Evolutionary conservation across 2,888 invertebrate species (phyloP), one percentile per base, ranked within the genome.

Genomic region (Ceriagrion tenellum): DNA sequence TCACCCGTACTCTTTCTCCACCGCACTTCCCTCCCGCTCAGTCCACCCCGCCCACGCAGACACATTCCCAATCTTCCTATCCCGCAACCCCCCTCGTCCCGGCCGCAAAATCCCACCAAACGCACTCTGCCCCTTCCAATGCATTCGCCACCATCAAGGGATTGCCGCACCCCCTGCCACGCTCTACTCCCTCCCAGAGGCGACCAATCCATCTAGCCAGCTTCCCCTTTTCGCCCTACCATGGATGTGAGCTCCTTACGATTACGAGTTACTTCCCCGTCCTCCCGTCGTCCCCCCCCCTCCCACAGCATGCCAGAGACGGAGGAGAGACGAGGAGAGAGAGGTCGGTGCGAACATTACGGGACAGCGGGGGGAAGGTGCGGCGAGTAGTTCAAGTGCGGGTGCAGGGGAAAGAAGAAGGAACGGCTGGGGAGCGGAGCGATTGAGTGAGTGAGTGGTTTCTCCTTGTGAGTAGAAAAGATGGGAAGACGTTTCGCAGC

Each of bases 61-160:
- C 81, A 26, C 69, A 18, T 59, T 26, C 69, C 0, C 69, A 20
- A 69, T 18, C 81, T 35, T 35, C 35, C 81, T 3, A 35, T 35
- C 35, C 81, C 35, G 16, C 81, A 35, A 18, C 13, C 59, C 8
- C 81, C 81, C 40, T 26, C 35, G 35, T 26, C 23, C 59, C 63
- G 59, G 91, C 63, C 91, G 63, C 91, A 91, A 91, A 91, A 91
- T 91, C 91, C 91, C 63, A 63, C 91, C 63, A 59, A 91, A 63
- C 40, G 63, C 91, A 35, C 91, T 63, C 40, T 40, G 63, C 35
- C 63, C 91, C 59, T 35, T 35, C 20, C 59, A 35, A 91, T n/a
- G 69, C 93, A 69, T 93, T 63, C 93, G n/a, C 69, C 93, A 26
- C 93, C 93, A 74, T 93, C 69, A 47, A 69, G 93, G 69, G 69